phyloP scores from a whole-genome alignment of 92 coral and sea anemone species.

The Metridium senile region DNA sequence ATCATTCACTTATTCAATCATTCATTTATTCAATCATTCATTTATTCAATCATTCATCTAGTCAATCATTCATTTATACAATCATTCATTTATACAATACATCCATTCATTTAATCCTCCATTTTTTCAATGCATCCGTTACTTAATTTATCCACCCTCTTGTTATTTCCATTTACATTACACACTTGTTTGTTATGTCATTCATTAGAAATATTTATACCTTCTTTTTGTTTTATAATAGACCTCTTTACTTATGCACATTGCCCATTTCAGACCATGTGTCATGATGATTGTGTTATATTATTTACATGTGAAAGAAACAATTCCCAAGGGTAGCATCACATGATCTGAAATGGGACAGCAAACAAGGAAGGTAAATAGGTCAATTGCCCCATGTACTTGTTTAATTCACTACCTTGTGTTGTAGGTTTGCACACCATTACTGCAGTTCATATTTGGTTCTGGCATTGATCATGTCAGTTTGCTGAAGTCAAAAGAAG shows the following conservation, averaged over 20 bases:
- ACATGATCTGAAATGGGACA: no score
- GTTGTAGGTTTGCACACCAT: slow-evolving; percentile 80
- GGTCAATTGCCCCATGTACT: no score
- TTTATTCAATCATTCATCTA: background rate
- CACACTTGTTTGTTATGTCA: background rate
- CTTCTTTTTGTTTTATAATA: no score
- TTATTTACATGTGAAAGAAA: no score
- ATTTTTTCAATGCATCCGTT: background rate
- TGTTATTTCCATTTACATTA: background rate
- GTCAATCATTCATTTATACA: background rate
- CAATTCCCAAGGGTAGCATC: no score
- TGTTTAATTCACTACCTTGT: no score
- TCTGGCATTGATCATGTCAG: slow-evolving; percentile 67
- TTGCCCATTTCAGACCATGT: no score
- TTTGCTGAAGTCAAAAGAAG: slow-evolving; percentile 72
- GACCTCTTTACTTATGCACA: no score
- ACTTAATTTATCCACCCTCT: background rate
- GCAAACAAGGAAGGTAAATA: no score
- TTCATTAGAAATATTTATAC: no score
- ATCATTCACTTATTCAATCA: background rate
- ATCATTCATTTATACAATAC: background rate
- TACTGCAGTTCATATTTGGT: slow-evolving; percentile 86
- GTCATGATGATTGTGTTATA: no score
- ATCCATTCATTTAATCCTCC: background rate
- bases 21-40: no score